Evolutionary conservation across 53 echinoderm and acorn worm genomes (phyloP), one percentile per base, ranked within the genome.

Genomic region (Holothuria leucospilota): DNA sequence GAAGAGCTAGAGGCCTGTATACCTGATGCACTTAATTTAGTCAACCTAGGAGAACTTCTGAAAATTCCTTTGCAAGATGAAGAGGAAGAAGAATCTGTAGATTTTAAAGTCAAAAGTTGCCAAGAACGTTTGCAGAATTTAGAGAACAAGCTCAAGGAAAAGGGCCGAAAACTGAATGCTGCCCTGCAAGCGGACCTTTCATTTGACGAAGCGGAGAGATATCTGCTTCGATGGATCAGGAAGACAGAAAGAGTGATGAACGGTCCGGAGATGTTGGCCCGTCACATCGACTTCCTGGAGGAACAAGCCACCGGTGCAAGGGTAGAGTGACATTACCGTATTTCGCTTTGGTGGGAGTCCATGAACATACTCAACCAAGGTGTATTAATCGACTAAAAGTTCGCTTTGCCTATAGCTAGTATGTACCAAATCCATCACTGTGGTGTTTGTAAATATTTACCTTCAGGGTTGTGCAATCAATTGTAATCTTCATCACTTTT

Each of bases 201-300:
- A 27, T 97, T 97, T 69, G 95, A 90, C 26, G 90, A 91, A 28
- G 79, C 66, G 39, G 98, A 97, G 70, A 87, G 72, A 0, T 77
- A 82, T 79, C 90, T 97, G 77, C 85, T 95, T 62, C 91, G 90
- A 39, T 97, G 95, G 98, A 62, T 97, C 79, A 93, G 91, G 27
- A 91, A 90, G 60, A 95, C 90, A 46, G 94, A 97, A 84, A 58
- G 95, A 58, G 90, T 79, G 34, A 86, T 95, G 51, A 85, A 83
- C n/a, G 64, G 87, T 62, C 88, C 89, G 20, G 81, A 88, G 53
- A 88, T 88, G 13, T 87, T 94, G 28, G 91, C 95, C 21, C 90
- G 91, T 49, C 87, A 92, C 74, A 88, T 93, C 28, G 86, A 95
- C 18, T 61, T 69, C 39, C 81, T 82, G 84, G 34, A 69, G 69